A percentile compares a stretch with the other conserved stretches of the same genome.
phyloP scores from a whole-genome alignment of 1,140 invertebrate genomes.

The Bombus superbus region DNA sequence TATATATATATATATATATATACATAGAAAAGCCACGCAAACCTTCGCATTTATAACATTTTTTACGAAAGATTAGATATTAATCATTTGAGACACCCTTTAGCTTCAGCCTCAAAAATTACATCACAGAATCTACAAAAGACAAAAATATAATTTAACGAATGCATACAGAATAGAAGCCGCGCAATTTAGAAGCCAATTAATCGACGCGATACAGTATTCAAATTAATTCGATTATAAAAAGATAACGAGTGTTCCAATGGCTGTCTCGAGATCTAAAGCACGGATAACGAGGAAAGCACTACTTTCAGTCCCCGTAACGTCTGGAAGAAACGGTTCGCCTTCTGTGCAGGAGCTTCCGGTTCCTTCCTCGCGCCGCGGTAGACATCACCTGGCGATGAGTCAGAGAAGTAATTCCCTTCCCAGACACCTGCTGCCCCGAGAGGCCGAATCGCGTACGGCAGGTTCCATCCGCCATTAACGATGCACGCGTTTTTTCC shows the following conservation, averaged over 20 bases:
- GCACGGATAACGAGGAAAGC: not conserved
- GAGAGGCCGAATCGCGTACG: slow-evolving; percentile 63
- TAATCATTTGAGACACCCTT: too few species aligned
- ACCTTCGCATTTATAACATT: not conserved
- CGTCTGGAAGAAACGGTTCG: slow-evolving; percentile 38
- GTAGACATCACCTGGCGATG: slow-evolving; percentile 74
- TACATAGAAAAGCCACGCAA: not conserved
- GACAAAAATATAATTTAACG: not conserved
- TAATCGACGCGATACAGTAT: not conserved
- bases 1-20: too few species aligned
- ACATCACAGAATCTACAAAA: not conserved
- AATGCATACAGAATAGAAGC: not conserved
- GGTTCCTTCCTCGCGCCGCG: slow-evolving; percentile 61
- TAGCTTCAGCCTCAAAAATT: not conserved
- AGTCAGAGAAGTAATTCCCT: slow-evolving; percentile 70
- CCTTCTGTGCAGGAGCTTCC: slow-evolving; percentile 58
- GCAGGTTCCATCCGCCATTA: slow-evolving; percentile 72
- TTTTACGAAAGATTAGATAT: not conserved
- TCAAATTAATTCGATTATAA: not conserved
- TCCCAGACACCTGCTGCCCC: slow-evolving; percentile 72
- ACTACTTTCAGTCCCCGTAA: not conserved
- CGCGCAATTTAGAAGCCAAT: not conserved
- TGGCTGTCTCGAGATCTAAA: not conserved
- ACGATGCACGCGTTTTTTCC: slow-evolving; percentile 42
- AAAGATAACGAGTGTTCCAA: not conserved